Base-by-base conservation (phyloP, 1,140 invertebrate species). In the Drosophila truncata region DNA sequence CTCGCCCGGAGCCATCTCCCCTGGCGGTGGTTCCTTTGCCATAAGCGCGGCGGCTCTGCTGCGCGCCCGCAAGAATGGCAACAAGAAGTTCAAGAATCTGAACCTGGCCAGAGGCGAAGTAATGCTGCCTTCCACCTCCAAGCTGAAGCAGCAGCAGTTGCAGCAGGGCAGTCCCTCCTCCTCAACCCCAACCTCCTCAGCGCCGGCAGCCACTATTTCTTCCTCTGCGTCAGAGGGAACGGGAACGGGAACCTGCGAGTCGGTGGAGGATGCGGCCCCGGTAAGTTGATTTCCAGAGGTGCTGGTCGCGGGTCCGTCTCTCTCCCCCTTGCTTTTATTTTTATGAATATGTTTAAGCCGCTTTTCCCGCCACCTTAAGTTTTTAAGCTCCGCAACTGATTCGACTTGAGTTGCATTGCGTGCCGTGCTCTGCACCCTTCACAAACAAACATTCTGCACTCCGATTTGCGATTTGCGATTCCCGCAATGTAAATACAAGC, bases 41-140 rank as follows among this genome's bases (percentile, higher is more conserved):
- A 70, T 64, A 25, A 66, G 65, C 52, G 82, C 64, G 27, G 82
- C 64, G 27, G 80, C 81, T 23, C 61, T 90, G 52, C 85, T 85
- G 58, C 76, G 82, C 50, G 78, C 77, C 72, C 82, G 85, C 62
- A 91, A 84, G 58, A 83, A 75, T 47, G 71, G 80, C 61, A 86
- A 90, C 81, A 92, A 91, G 67, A 92, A 92, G 78, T 92, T 92
- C 59, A 91, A 92, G 85, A 92, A 92, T 79, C 83, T 92, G 60
- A 92, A 92, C 81, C 75, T 92, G 80, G 76, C 84, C 66, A 77
- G 91, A 75, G 81, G 75, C 57, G 91, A 92, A 69, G 82, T 92
- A 44, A 92, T 92, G 91, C 70, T 91, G 77, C 91, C 91, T 52
- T 92, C 91, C 33, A 92, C 91, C 35, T 90, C 87, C 27, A 92